Evolutionary conservation across 2,888 invertebrate genomes (phyloP), one percentile per base, ranked within the genome.

Genomic region (Branchellion lobata): DNA sequence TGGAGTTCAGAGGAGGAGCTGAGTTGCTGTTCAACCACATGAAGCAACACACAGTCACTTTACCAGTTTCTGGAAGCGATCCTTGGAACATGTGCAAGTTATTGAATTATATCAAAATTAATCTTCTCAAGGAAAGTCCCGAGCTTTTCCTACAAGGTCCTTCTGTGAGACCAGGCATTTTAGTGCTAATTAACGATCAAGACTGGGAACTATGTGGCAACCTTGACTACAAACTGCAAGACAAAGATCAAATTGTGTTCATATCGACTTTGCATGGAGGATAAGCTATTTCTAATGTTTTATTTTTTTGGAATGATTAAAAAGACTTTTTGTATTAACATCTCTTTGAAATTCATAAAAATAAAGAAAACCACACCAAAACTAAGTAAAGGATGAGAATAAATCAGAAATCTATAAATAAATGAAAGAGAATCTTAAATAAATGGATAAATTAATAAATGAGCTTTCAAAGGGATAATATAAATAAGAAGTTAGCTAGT

Each of bases 171-270:
- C 96, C 96, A 0, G 97, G 97, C 1, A 97, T 98, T 81, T 88
- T 98, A 73, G 96, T 98, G 0, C 88, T 98, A 1, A 91, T 98
- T 11, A 98, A 98, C 86, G 96, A 98, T 84, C 91, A 93, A 0
- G 98, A 98, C 86, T 98, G 97, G 97, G 96, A 98, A 87, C 88
- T 98, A 24, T 82, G 87, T 86, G 89, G 89, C n/a, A 87, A 88
- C 83, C 82, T 88, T 80, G 87, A 88, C 29, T 89, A 89, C 84
- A 83, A 85, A 79, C 82, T 90, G 27, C 84, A 87, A 82, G 83
- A 86, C 31, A 85, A 85, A 51, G 89, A 90, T 84, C 85, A 83
- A 69, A 86, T 90, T 71, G 84, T 88, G 1, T 90, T 90, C 82
- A 89, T 90, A 80, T 90, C 89, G 36, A 90, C 89, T 1, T 84